phyloP scores from a whole-genome alignment of 2,888 invertebrate genomes.

The Sycophila texana region DNA sequence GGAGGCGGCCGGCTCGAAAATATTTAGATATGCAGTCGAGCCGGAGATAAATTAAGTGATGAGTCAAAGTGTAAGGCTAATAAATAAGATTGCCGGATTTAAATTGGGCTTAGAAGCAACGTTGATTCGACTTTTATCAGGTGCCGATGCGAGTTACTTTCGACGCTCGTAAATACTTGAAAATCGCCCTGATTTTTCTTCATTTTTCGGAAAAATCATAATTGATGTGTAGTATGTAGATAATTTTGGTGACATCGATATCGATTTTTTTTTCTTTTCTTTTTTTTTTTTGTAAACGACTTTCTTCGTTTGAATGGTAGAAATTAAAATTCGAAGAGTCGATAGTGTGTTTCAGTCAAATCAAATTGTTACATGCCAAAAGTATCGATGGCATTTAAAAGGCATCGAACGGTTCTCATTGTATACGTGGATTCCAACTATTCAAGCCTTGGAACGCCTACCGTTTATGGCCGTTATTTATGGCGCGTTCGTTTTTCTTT shows the following conservation, averaged over 20 bases:
- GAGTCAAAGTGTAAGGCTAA: constrained; percentile 2
- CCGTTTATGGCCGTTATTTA: constrained; percentile 24
- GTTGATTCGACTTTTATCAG: no score
- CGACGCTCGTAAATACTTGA: no score
- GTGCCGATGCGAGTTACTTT: no score
- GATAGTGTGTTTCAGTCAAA: no score
- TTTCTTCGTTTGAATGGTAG: no score
- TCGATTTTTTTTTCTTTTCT: constrained; percentile 1
- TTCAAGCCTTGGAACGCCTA: constrained; percentile 4
- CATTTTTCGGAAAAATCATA: no score
- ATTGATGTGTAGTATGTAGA: no score
- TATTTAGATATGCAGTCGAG: constrained; percentile 40
- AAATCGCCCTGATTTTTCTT: no score
- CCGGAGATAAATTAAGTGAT: constrained; percentile 25
- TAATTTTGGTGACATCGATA: not conserved
- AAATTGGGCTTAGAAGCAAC: no score
- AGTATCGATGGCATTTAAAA: constrained; percentile 4
- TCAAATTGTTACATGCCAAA: not conserved
- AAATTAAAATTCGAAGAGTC: not conserved
- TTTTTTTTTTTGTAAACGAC: not conserved
- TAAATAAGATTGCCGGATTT: constrained; percentile 23
- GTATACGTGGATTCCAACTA: constrained; percentile 22
- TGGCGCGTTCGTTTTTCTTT: constrained; percentile 23
- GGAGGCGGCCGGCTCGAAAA: constrained; percentile 14
- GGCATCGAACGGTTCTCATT: constrained; percentile 13